Percentiles rank a stretch among this genome's conserved stretches.
These are phyloP conservation scores for Uloborus diversus DNA, from an alignment of 1,140 invertebrate genomes.

Conservation along the genomic window DNA sequence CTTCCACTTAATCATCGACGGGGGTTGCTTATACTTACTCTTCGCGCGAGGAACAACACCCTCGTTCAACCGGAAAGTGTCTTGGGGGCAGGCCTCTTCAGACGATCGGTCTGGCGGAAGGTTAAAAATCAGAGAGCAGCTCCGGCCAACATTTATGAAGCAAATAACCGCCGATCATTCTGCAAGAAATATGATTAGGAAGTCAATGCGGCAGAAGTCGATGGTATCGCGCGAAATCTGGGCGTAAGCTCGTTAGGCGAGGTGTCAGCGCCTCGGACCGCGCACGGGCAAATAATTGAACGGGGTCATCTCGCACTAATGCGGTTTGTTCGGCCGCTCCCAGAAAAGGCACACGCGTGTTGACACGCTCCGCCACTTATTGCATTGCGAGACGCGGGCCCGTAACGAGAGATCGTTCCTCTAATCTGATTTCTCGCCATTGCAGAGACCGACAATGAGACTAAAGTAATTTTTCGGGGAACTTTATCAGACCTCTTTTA, in stretches of 20 bases:
- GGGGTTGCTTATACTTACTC: too few species aligned
- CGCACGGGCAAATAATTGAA: conserved; percentile 52
- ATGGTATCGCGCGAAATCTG: too few species aligned
- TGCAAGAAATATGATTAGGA: too few species aligned
- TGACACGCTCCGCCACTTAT: conserved; percentile 51
- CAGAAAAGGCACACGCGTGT: neutral
- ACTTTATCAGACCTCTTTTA: conserved; percentile 49
- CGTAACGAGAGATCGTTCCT: neutral
- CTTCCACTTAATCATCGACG: too few species aligned
- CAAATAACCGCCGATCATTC: too few species aligned
- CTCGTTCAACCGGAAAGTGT: too few species aligned
- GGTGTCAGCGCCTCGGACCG: conserved; percentile 27
- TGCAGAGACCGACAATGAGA: conserved; percentile 51
- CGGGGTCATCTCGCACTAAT: conserved; percentile 51
- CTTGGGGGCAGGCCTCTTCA: too few species aligned
- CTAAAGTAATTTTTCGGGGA: conserved; percentile 57
- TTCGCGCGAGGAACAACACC: too few species aligned
- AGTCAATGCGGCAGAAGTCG: too few species aligned
- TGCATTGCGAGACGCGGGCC: conserved; percentile 19
- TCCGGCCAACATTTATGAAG: too few species aligned
- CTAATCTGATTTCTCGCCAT: conserved; percentile 55
- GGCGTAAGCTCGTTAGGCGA: conserved; percentile 29
- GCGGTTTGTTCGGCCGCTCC: conserved; percentile 5
- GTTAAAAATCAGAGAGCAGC: too few species aligned
- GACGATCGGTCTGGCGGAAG: too few species aligned